These are phyloP conservation scores for Hanleya hanleyi DNA, from an alignment of 2,888 invertebrate genomes.

Conservation along the genomic window DNA sequence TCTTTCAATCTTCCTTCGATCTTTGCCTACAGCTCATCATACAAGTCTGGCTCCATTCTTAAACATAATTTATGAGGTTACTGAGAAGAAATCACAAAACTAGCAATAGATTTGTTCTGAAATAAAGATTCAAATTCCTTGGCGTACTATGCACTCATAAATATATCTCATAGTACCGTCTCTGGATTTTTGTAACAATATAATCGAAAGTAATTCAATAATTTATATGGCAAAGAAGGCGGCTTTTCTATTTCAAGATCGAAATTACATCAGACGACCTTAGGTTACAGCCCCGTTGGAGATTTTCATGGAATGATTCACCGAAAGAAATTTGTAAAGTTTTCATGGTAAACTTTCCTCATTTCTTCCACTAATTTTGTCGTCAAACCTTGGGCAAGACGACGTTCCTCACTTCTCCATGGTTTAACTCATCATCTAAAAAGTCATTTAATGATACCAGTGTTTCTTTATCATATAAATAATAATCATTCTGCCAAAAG, in stretches of 20 bases:
- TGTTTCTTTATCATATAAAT: too few species aligned
- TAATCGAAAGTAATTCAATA: too few species aligned
- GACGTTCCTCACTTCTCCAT: not conserved
- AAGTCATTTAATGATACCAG: not conserved
- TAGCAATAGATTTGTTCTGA: not conserved
- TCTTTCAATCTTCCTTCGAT: not conserved
- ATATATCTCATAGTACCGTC: not conserved
- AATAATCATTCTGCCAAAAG: too few species aligned
- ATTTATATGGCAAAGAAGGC: too few species aligned
- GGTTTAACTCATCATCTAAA: not conserved
- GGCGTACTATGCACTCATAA: not conserved
- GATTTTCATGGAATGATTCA: not conserved
- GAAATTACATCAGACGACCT: too few species aligned
- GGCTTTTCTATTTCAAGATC: too few species aligned
- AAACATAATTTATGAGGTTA: too few species aligned
- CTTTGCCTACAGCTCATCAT: not conserved
- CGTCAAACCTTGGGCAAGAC: not conserved
- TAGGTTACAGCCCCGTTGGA: too few species aligned
- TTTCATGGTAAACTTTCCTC: not conserved
- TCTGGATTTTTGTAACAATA: not conserved
- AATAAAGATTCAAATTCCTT: not conserved
- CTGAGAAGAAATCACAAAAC: too few species aligned
- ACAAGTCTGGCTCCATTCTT: not conserved
- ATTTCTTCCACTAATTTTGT: not conserved
- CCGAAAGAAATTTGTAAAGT: not conserved